Evolutionary conservation across 2,797 vertebrate genomes (phyloP), one percentile per base, ranked within the genome.

Genomic region (Sternarchorhynchus goeldii): DNA sequence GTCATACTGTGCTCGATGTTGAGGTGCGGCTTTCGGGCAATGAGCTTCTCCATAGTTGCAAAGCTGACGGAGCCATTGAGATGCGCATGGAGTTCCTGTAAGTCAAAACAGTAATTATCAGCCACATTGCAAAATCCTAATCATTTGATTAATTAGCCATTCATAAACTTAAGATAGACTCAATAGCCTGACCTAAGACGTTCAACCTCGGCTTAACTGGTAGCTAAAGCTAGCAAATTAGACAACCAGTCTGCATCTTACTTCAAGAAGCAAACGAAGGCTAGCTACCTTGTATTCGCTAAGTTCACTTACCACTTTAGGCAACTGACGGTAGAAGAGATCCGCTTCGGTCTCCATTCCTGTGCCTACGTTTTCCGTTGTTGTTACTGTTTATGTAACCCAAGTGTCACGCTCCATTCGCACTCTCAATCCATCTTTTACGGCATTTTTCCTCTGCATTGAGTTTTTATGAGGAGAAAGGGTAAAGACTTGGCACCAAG

Each of bases 61-160:
- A 86, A 90, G 87, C 97, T 99, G 86, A 99, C 95, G 1, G 94
- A 98, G 55, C 97, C 96, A 10, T 98, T 99, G 66, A 99, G 93
- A 83, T 99, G 97, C 31, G 97, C 97, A 31, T 99, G 98, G 56
- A 99, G 96, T 85, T 99, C 98, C 98, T 99, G 83, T 4, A 64
- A 31, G 29, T 14, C 76, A 73, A 6, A 18, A 86, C 14, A 83
- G 68, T 2, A 5, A 57, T 20, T 6, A 5, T 1, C 12, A 32
- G 57, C 18, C 5, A 62, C 25, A 12, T 31, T 0, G 16, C 39
- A 3, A 29, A 3, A n/a, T 29, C 5, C 64, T 4, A 36, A 6
- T 45, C 3, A 1, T 34, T 45, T 3, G 3, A 41, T 55, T 39
- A 0, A n/a, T n/a, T 36, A 65, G 0, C 6, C 17, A 36, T 63